Evolutionary conservation across 2,113 vertebrate species (phyloP), one percentile per base, ranked within the genome.

Genomic region (Catharus minimus): DNA sequence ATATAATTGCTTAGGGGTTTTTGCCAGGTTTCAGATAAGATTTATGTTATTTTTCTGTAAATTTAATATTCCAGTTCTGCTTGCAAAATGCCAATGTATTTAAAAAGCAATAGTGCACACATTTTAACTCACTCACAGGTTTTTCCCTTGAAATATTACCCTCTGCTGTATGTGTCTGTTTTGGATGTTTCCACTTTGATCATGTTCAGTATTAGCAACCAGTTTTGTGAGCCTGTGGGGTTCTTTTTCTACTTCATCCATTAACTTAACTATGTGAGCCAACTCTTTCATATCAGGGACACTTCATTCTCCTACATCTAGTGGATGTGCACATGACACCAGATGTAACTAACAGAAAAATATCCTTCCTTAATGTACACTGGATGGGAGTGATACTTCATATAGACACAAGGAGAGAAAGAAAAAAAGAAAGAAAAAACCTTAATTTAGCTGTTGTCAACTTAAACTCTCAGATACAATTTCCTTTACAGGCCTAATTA

Each of bases 321-420:
- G 8, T 58, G 21, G 13, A 53, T 46, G 10, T 1, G 2, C 22
- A 41, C 0, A 0, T 24, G 26, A 71, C 19, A 69, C 2, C 39
- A 55, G 7, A 17, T 32, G 43, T 6, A 77, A 49, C 4, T 19
- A 57, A 30, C 6, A 91, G 32, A 62, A 82, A 72, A 57, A 15
- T 14, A 20, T 11, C 33, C 0, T 32, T 53, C 71, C 39, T 38
- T 15, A 38, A 18, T 6, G 3, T 32, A 30, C 7, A 21, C 5
- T 73, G 52, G n/a, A 60, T 56, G 3, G 20, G 38, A 78, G 22
- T 12, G 8, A 49, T 38, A 32, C 5, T 46, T 86, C 39, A 27
- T 10, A 28, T 18, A 58, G 43, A 38, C 20, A 32, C 20, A 58
- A 33, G 8, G 12, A 49, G 6, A 38, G 13, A 23, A 23, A 30